Percentiles rank a stretch among this genome's conserved stretches.
Evolutionary conservation across 2,797 vertebrate genomes (phyloP).

Genomic region (Tenualosa ilisha): DNA sequence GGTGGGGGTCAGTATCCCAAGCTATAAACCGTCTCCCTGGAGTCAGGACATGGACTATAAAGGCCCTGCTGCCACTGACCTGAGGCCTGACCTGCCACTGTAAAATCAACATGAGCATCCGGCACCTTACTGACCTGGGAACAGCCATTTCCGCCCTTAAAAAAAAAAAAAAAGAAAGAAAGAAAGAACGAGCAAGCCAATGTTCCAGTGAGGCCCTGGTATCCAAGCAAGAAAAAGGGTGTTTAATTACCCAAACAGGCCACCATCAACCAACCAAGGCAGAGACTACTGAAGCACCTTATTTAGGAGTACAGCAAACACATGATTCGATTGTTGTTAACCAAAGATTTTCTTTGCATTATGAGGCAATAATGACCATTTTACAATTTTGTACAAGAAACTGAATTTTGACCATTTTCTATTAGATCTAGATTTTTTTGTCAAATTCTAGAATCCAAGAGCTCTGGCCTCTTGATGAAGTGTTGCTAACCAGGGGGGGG

Average conservation of each 20-base stretch:
- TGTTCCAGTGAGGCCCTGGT: background rate
- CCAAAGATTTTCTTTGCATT: no score
- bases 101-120: conserved; percentile 14
- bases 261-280: background rate
- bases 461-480: no score
- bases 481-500: no score
- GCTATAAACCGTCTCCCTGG: background rate
- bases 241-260: background rate
- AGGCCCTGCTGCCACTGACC: conserved; percentile 8
- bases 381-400: background rate
- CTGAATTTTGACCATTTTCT: no score
- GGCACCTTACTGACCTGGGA: conserved; percentile 7
- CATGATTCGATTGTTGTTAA: no score
- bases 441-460: no score
- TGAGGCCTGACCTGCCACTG: conserved; percentile 3
- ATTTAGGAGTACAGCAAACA: background rate
- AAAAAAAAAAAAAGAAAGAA: background rate
- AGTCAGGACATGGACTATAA: background rate
- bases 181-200: background rate
- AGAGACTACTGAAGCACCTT: background rate
- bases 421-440: no score
- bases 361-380: background rate
- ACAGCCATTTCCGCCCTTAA: background rate
- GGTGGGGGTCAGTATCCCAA: background rate
- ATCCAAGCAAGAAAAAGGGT: background rate